phyloP scores from a whole-genome alignment of 64 coral and sea anemone species.

The Stichodactyla helianthus region DNA sequence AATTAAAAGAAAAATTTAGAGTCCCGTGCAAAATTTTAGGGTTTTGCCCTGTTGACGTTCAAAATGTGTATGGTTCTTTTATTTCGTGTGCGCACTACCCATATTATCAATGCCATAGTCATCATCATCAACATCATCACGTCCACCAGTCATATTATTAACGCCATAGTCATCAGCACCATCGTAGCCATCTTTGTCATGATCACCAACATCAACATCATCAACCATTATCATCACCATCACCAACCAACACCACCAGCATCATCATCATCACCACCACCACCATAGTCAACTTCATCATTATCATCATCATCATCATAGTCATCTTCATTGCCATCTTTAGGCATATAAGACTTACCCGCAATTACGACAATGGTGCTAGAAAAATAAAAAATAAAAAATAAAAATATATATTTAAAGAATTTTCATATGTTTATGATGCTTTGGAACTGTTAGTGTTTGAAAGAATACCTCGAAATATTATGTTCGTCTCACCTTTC shows the following conservation, averaged over 20 bases:
- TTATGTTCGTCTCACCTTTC: slow-evolving; percentile 62
- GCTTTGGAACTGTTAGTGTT: no score
- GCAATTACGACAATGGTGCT: slow-evolving; percentile 97
- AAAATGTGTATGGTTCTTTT: no score
- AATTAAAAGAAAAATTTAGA: no score
- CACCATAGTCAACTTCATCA: background rate
- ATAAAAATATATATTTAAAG: background rate
- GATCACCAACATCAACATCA: background rate
- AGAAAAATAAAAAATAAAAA: slow-evolving; percentile 38
- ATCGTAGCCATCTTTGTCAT: no score
- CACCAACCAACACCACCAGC: background rate
- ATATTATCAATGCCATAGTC: background rate
- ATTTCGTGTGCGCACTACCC: no score
- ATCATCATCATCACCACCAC: background rate
- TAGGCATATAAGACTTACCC: slow-evolving; percentile 55
- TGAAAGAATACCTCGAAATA: background rate
- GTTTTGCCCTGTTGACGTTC: no score
- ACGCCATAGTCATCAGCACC: background rate
- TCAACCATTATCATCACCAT: background rate
- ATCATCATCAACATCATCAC: background rate
- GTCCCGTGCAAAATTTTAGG: no score
- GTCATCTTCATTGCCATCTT: background rate
- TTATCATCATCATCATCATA: background rate
- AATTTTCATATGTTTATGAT: background rate
- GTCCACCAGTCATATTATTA: background rate